Conservation (phyloP, 2,797 vertebrate genomes). For the Sebastes cheni region DNA sequence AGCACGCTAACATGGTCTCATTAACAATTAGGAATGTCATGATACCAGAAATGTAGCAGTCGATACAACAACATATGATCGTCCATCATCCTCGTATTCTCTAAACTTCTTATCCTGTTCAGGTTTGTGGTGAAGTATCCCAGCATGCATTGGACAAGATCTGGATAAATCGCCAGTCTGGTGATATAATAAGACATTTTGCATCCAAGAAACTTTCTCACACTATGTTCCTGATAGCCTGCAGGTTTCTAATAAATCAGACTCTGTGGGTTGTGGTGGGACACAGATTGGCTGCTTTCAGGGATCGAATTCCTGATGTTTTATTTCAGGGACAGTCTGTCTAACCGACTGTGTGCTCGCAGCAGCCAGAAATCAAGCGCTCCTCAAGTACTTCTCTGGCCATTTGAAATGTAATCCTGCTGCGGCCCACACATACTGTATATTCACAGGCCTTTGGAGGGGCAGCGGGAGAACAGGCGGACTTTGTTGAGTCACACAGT, state of each 20-base stretch:
- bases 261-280: slow-evolving; percentile 1
- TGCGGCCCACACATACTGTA: slow-evolving; percentile 35
- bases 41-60: background rate
- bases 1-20: too few relatives aligned
- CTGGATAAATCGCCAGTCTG: background rate
- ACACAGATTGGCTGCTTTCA: background rate
- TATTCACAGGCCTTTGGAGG: slow-evolving; percentile 19
- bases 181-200: background rate
- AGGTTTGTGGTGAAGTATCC: background rate
- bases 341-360: slow-evolving; percentile 7
- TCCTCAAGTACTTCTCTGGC: slow-evolving; percentile 8
- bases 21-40: too few relatives aligned
- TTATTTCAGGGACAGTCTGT: slow-evolving; percentile 24
- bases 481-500: slow-evolving; percentile 21
- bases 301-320: slow-evolving; percentile 16
- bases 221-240: background rate
- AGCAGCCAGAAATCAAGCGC: slow-evolving; percentile 26
- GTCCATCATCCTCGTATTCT: too few relatives aligned
- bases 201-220: slow-evolving; percentile 12
- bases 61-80: background rate
- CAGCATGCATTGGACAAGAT: background rate
- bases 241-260: background rate
- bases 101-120: background rate
- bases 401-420: slow-evolving; percentile 27
- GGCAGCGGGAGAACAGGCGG: slow-evolving; percentile 7